Evolutionary conservation across 1,140 invertebrate species (phyloP), one percentile per base, ranked within the genome.

Genomic region (Calosoma granatense): DNA sequence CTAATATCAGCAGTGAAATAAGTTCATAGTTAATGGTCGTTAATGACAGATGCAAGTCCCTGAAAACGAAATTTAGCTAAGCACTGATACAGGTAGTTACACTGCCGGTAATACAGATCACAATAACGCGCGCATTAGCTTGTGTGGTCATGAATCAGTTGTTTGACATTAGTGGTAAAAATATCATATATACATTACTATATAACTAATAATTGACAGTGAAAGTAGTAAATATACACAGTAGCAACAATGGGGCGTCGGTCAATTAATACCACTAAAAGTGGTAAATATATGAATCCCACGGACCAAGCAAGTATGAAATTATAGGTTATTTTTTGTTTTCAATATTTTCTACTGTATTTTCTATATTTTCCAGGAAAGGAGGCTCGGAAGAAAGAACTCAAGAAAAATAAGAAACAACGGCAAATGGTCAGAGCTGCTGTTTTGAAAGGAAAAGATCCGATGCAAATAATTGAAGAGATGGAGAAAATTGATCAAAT

Each of bases 221-320:
- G n/a, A n/a, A n/a, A n/a, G n/a, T n/a, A n/a, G n/a, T n/a, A n/a
- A n/a, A n/a, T n/a, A n/a, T n/a, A n/a, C n/a, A n/a, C n/a, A n/a
- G n/a, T n/a, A n/a, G n/a, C n/a, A 61, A 87, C 79, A 65, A 97
- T 97, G 94, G 94, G 94, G 54, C 83, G 93, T 59, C 80, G 94
- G 63, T 96, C 93, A 51, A 97, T 97, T 64, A 97, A 95, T 78
- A 96, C 93, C 85, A 98, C 95, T 22, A 98, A 98, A 81, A 97
- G 94, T 94, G 95, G 95, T 69, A 98, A 98, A 83, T 98, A 95
- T 67, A 98, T 98, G 94, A 98, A 98, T 77, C 95, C 95, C 20
- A 97, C 94, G 2, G 95, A 98, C 76, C 94, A 97, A 86, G 94
- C 94, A 56, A 78, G 93, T 94, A 86, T 90, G n/a, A 30, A 54